Base-by-base conservation (phyloP, 2,888 invertebrate species). In the Tineola bisselliella region DNA sequence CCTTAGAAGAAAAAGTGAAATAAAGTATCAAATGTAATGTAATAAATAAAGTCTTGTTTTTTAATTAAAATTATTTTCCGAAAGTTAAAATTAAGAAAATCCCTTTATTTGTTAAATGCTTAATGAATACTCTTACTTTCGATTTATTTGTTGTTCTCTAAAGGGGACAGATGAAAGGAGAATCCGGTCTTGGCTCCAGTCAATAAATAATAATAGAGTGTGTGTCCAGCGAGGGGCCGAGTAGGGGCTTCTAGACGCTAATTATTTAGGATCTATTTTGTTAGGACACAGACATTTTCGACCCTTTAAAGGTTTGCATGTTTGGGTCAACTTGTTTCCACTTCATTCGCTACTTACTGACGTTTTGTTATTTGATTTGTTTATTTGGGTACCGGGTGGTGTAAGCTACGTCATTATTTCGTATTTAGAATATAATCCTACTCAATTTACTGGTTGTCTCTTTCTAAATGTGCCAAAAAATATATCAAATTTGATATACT, bases 51-150 rank as follows among this genome's bases (percentile, higher is more conserved):
- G 25, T 4, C 25, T 4, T 25, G 3, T n/a, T 17, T 54, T 54
- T 4, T 17, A 54, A 54, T 57, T 57, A 11, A 4, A 56, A 15
- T 5, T 57, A 18, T 4, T 25, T 25, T 30, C 19, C 13, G 10
- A 38, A 38, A 38, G 38, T 38, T n/a, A 38, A 38, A 38, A n/a
- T 59, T 25, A 59, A 18, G 31, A 48, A 44, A 13, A 12, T 70
- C 76, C 76, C 78, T 74, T 73, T 84, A 77, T 84, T 84, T 83
- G 73, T 80, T 4, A 73, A 81, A 82, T 84, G 80, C 82, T 84
- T 82, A 84, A 84, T 86, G 83, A 86, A 84, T 84, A 86, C 82
- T 80, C 84, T 76, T 62, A 61, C 60, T 82, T 83, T 79, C 80
- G 79, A 78, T 84, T 83, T 84, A 80, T 84, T 86, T 84, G 79